phyloP scores from a whole-genome alignment of 2,888 invertebrate species.

The Unio pictorum region DNA sequence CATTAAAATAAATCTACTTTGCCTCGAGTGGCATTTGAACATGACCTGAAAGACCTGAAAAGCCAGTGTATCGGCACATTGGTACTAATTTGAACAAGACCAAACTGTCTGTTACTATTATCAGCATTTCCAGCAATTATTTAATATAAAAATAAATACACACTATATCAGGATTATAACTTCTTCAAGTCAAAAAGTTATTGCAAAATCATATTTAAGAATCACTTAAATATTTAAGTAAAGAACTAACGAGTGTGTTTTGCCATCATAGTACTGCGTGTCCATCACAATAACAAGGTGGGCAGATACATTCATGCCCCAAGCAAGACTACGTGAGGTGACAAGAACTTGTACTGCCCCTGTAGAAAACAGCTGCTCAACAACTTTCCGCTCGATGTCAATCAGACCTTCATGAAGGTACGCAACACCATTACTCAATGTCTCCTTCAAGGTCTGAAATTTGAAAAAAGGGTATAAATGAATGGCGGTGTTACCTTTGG shows the following conservation, averaged over 20 bases:
- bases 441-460: conserved; percentile 87
- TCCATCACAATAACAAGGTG: conserved; percentile 98
- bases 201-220: background rate
- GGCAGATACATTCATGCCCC: conserved; percentile 89
- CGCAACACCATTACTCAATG: conserved; percentile 94
- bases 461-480: background rate
- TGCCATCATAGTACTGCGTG: conserved; percentile 92
- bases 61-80: no score
- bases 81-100: no score
- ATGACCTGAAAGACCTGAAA: no score
- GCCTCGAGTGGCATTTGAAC: no score
- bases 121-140: no score
- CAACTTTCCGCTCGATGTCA: conserved; percentile 86
- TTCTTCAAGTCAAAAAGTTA: no score
- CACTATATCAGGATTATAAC: no score
- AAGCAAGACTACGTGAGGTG: conserved; percentile 91
- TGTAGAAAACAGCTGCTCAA: conserved; percentile 93
- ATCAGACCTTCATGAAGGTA: conserved; percentile 97
- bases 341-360: conserved; percentile 93
- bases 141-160: no score
- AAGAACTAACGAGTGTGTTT: conserved; percentile 70
- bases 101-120: no score
- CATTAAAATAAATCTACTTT: no score
- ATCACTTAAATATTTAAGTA: background rate
- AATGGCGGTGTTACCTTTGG: no score